Evolutionary conservation across 23 tunicate genomes (phyloP), one percentile per base, ranked within the genome.

Genomic region (Styela plicata): DNA sequence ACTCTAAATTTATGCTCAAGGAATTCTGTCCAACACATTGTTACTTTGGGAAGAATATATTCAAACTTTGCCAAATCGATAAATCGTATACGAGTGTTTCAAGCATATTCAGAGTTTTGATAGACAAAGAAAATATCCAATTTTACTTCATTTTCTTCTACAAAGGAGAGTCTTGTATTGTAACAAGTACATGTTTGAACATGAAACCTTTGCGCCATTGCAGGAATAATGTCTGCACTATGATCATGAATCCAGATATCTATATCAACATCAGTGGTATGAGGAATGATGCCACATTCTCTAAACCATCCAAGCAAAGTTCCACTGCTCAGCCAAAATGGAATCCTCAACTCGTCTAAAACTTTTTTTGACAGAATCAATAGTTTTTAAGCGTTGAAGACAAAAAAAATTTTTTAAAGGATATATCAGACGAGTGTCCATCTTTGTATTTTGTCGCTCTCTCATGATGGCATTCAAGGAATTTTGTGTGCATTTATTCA

Each of bases 21-120:
- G 44, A 81, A 83, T 70, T 91, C 97, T n/a, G 97, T 86, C 97
- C 97, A 91, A 35, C 97, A 91, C 7, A 83, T 63, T 0, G 83
- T 2, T 69, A 91, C 86, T 28, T 64, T 83, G 7, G 86, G 81
- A 79, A 82, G 86, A 25, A 52, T 74, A 44, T 65, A 91, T 31
- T 78, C 82, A 52, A 78, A 91, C 77, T 86, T 91, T 70, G 86
- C 80, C 0, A 87, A 87, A 83, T 86, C 86, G 63, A 82, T 24
- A 22, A 69, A 87, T 65, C 79, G 81, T 2, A 90, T 91, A 3
- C 97, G 78, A 62, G 90, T 90, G 64, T 78, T 69, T 90, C 97
- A 91, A 20, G 69, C 35, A 82, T 77, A 65, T 36, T 64, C 82
- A 21, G 28, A 32, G 28, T 82, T 84, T 34, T 82, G 83, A 86